A percentile compares a stretch with the other conserved stretches of the same genome.
Conservation (phyloP, 2,113 vertebrate genomes). For the Syngnathus floridae region DNA sequence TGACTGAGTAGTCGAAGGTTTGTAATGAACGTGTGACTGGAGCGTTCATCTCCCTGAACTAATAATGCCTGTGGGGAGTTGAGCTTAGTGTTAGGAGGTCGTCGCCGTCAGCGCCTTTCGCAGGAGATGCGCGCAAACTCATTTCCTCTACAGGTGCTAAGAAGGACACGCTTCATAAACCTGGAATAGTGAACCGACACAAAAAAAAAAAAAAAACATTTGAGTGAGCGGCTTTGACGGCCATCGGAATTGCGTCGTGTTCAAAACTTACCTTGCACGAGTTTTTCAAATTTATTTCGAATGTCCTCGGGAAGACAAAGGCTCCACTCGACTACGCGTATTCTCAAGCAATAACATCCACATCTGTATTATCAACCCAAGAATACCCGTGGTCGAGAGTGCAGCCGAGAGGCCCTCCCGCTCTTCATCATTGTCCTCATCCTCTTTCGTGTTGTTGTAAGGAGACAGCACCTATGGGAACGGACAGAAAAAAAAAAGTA, state of each 20-base stretch:
- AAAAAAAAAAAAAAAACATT: not conserved
- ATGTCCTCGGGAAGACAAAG: slow-evolving; percentile 42
- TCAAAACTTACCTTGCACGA: slow-evolving; percentile 16
- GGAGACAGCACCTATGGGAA: slow-evolving; percentile 49
- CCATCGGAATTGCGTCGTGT: slow-evolving; percentile 26
- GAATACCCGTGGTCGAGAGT: slow-evolving; percentile 72
- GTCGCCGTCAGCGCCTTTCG: slow-evolving; percentile 18
- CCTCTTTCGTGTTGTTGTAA: slow-evolving; percentile 27
- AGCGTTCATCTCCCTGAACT: slow-evolving; percentile 59
- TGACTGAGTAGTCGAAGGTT: slow-evolving; percentile 51
- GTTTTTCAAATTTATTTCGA: not conserved
- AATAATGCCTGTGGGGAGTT: slow-evolving; percentile 45
- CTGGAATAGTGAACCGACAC: slow-evolving; percentile 28
- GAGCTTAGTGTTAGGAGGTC: slow-evolving; percentile 36
- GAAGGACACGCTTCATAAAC: slow-evolving; percentile 48
- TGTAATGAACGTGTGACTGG: slow-evolving; percentile 54
- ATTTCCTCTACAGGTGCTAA: slow-evolving; percentile 55
- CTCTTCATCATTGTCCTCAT: slow-evolving; percentile 10
- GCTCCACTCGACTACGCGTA: slow-evolving; percentile 78
- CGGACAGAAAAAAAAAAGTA: slow-evolving; percentile 43
- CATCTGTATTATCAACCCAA: slow-evolving; percentile 75
- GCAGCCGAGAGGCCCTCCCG: slow-evolving; percentile 55
- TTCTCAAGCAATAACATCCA: slow-evolving; percentile 78
- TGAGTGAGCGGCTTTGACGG: slow-evolving; percentile 42
- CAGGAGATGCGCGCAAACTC: slow-evolving; percentile 42